phyloP scores from a whole-genome alignment of 2,888 invertebrate species.

The Strigamia maritima region DNA sequence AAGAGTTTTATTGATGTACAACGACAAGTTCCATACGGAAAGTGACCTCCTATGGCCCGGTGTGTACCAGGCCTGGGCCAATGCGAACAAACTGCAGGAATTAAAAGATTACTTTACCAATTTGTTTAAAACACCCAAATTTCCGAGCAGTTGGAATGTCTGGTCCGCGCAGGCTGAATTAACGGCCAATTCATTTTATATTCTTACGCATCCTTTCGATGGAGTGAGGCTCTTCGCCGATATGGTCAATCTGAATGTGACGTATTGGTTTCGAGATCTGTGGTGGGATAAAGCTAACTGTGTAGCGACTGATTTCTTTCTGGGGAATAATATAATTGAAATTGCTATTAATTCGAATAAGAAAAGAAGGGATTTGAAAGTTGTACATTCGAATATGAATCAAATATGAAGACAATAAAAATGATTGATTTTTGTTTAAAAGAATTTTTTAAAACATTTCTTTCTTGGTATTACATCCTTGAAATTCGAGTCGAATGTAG shows the following conservation, averaged over 20 bases:
- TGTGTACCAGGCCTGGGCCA: slow-evolving; percentile 57
- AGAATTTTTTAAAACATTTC: not conserved
- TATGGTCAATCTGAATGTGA: slow-evolving; percentile 66
- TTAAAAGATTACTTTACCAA: slow-evolving; percentile 40
- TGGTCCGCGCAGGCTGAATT: slow-evolving; percentile 71
- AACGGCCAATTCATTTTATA: slow-evolving; percentile 64
- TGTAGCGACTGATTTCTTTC: slow-evolving; percentile 57
- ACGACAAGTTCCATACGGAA: slow-evolving; percentile 55
- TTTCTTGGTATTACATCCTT: not conserved
- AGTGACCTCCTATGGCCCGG: slow-evolving; percentile 58
- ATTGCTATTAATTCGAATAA: slow-evolving; percentile 55
- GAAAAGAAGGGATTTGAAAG: slow-evolving; percentile 31
- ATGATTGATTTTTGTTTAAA: not conserved
- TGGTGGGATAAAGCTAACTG: slow-evolving; percentile 57
- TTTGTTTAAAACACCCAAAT: slow-evolving; percentile 55
- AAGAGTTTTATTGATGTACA: slow-evolving; percentile 62
- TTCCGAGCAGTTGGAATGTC: slow-evolving; percentile 42
- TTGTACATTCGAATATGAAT: not conserved
- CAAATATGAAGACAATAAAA: not conserved
- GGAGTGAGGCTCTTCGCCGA: slow-evolving; percentile 66
- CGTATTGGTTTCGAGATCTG: slow-evolving; percentile 60
- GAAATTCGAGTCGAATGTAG: not conserved
- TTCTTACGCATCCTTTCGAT: slow-evolving; percentile 61
- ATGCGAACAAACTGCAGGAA: not conserved
- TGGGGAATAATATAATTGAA: slow-evolving; percentile 56